Conservation (phyloP, 1,140 invertebrate genomes). For the Dryas iulia region DNA sequence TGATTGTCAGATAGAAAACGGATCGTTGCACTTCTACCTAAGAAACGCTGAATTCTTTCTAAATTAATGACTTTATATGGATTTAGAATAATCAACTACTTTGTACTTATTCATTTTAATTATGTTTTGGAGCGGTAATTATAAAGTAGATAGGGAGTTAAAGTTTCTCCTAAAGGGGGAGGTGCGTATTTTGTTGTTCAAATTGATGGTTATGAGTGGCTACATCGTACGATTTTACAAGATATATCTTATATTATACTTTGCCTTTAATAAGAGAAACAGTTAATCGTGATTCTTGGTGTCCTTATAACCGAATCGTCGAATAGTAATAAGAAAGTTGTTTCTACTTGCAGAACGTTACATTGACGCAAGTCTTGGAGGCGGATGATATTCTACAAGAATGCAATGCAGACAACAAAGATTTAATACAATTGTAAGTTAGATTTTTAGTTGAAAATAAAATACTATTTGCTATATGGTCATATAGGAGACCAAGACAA, state of each 20-base stretch:
- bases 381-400: conserved; percentile 97
- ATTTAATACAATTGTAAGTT: conserved; percentile 95
- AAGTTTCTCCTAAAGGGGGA: conserved; percentile 69
- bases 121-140: conserved; percentile 76
- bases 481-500: too few relatives aligned
- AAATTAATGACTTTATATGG: conserved; percentile 57
- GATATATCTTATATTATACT: neutral
- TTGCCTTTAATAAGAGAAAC: neutral
- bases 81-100: conserved; percentile 59
- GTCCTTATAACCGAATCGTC: neutral
- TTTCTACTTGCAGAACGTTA: conserved; percentile 88
- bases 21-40: conserved; percentile 66
- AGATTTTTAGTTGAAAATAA: neutral
- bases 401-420: conserved; percentile 95
- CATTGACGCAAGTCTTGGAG: conserved; percentile 93
- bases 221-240: conserved; percentile 17
- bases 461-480: neutral
- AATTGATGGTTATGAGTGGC: conserved; percentile 67
- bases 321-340: neutral
- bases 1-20: conserved; percentile 66
- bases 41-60: conserved; percentile 53
- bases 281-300: neutral
- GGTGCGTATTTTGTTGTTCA: conserved; percentile 67
- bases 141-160: conserved; percentile 63
- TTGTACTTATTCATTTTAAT: conserved; percentile 72